A percentile compares a stretch with the other conserved stretches of the same genome.
Evolutionary conservation across 2,888 invertebrate species (phyloP).

Genomic region (Xanthorhoe designata): DNA sequence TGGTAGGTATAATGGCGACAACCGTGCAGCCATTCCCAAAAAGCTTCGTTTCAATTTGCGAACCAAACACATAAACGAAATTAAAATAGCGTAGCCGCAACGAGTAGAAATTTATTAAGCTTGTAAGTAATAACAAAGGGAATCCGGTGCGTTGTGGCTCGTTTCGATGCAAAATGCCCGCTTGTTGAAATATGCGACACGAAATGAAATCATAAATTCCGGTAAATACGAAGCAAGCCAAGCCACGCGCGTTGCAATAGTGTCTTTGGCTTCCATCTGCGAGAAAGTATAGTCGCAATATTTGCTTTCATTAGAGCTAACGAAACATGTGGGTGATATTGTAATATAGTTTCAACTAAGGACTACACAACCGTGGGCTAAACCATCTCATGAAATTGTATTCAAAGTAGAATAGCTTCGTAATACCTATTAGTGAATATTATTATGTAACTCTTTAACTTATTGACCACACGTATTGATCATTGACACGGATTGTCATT

Average conservation of each 20-base stretch:
- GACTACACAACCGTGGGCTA: conserved; percentile 14
- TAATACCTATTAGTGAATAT: no score
- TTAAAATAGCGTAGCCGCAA: conserved; percentile 48
- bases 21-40: conserved; percentile 24
- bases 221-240: conserved; percentile 65
- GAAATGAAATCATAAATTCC: conserved; percentile 82
- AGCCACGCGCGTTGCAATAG: conserved; percentile 54
- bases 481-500: no score
- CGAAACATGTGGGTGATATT: conserved; percentile 48
- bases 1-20: conserved; percentile 23
- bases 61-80: conserved; percentile 43
- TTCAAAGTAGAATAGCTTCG: not conserved
- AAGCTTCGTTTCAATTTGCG: conserved; percentile 38
- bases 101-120: conserved; percentile 54
- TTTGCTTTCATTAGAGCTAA: conserved; percentile 52
- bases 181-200: conserved; percentile 76
- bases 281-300: conserved; percentile 47
- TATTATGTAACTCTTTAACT: no score
- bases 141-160: conserved; percentile 66
- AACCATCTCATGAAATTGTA: not conserved
- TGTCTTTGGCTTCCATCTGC: conserved; percentile 47
- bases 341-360: conserved; percentile 49
- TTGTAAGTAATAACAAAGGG: conserved; percentile 61
- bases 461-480: no score
- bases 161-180: conserved; percentile 73